Base-by-base conservation (phyloP, 2,113 vertebrate species). In the Tragelaphus imberbis region DNA sequence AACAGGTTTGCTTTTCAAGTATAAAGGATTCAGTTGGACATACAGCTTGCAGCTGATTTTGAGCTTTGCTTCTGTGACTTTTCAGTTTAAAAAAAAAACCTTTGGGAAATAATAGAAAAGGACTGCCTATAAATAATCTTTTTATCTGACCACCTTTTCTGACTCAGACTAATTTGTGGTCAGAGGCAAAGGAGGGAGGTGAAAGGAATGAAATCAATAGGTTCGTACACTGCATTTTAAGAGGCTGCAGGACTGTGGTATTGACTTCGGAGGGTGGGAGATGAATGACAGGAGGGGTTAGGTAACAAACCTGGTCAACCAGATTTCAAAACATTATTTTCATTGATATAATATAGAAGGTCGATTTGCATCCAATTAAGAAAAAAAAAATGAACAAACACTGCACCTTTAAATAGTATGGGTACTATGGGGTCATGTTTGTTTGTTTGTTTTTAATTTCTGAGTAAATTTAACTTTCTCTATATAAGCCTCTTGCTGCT, bases 111-210 rank as follows among this genome's bases (percentile, higher is more conserved):
- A 95, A 91, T 30, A 94, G 91, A 94, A 97, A 93, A 97, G 89
- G 63, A 77, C 65, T 80, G 53, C 65, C 96, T 98, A 94, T 92
- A 95, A 68, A 91, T 51, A 95, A 75, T 27, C 95, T 93, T 88
- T 92, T 96, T 94, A 94, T 96, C 90, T 93, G 44, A 59, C 55
- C 79, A 90, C n/a, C 49, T 81, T 93, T 95, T 90, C 84, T 92
- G 90, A 92, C 71, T 94, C 63, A 97, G 84, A 95, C 87, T 97
- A 95, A 96, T 97, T 94, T 97, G 94, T 93, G 75, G 82, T 21
- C 30, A 80, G 51, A 68, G 21, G 84, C 77, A 88, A 89, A 44
- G 13, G 77, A 89, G 89, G 56, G 51, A 33, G 51, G 51, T 30
- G 33, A 16, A 75, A 68, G 82, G 88, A 90, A 79, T 51, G 30